Conservation (phyloP, 2,888 invertebrate genomes). For the Dexiosoma caninum region DNA sequence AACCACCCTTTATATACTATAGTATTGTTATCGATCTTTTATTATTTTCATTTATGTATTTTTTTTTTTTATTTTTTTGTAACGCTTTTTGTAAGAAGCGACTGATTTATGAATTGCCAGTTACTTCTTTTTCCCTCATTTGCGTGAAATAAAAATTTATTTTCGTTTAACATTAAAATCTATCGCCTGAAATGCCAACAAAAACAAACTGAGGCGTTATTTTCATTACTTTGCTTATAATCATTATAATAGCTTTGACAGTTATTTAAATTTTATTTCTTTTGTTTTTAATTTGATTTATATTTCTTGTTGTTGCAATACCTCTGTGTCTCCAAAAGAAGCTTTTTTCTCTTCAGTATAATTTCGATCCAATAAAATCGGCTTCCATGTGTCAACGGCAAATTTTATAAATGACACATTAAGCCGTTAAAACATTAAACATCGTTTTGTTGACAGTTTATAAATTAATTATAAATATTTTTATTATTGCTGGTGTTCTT, state of each 20-base stretch:
- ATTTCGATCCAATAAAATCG: constrained; percentile 49
- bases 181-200: background rate
- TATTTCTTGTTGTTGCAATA: background rate
- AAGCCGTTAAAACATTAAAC: constrained; percentile 60
- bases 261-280: constrained; percentile 39
- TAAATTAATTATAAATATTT: constrained; percentile 58
- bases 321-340: background rate
- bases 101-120: too few relatives aligned
- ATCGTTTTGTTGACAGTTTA: constrained; percentile 64
- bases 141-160: background rate
- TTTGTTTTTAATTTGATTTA: background rate
- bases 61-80: background rate
- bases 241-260: constrained; percentile 15
- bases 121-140: too few relatives aligned
- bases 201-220: constrained; percentile 16
- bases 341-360: background rate
- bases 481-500: constrained; percentile 11
- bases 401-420: constrained; percentile 61
- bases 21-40: too few relatives aligned
- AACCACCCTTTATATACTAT: too few relatives aligned
- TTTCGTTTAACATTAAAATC: background rate
- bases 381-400: constrained; percentile 54
- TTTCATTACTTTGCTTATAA: constrained; percentile 35
- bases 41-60: background rate
- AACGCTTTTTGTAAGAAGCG: too few relatives aligned